Evolutionary conservation across 2,113 vertebrate genomes (phyloP).

Genomic region (Alosa alosa): DNA sequence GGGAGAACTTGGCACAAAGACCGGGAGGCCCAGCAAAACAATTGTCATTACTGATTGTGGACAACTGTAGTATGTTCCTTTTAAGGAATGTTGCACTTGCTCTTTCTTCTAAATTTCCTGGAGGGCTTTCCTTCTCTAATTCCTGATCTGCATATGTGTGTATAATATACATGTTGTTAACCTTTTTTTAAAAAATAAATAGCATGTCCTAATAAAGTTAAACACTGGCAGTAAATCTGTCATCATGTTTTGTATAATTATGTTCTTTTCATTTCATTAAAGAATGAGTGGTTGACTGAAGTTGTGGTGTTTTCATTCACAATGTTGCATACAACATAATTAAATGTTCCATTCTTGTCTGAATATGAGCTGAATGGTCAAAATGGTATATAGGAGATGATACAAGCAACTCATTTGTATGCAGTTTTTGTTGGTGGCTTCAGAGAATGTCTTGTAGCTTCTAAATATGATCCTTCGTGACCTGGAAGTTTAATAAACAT

Average conservation of each 20-base stretch:
- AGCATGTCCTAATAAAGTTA: background rate
- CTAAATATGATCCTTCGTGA: background rate
- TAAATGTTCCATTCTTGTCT: no score
- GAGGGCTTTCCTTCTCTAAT: background rate
- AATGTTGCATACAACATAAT: background rate
- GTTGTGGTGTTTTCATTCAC: background rate
- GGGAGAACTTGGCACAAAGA: conserved; percentile 81
- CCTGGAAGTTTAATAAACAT: background rate
- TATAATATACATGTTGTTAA: conserved; percentile 15
- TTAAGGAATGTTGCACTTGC: background rate
- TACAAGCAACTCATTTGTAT: no score
- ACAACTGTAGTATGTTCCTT: conserved; percentile 67
- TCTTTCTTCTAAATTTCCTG: background rate
- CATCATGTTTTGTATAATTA: background rate
- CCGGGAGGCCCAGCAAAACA: conserved; percentile 75
- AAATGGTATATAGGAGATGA: no score
- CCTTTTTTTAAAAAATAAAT: background rate
- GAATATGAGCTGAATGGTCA: no score
- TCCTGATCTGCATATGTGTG: conserved; percentile 16
- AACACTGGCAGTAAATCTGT: background rate
- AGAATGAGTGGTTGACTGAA: background rate
- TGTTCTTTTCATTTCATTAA: conserved; percentile 12
- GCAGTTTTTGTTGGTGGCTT: no score
- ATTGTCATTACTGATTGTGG: conserved; percentile 86
- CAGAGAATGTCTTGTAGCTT: no score